These are phyloP conservation scores for Morbakka virulenta DNA, from an alignment of 30 jellyfish, hydroid and myxozoan species.

Conservation along the genomic window DNA sequence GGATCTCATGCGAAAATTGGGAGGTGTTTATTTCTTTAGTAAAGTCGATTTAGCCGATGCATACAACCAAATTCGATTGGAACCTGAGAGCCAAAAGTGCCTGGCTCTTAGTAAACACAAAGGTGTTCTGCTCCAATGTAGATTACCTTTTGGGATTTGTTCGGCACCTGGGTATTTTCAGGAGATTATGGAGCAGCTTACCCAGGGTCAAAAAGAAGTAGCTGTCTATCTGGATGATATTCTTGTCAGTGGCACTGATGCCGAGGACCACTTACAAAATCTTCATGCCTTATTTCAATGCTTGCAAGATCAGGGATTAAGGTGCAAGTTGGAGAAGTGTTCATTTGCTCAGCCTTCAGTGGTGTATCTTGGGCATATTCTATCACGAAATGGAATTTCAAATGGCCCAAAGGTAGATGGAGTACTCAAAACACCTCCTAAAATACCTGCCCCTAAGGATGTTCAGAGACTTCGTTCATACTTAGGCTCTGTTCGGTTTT, in stretches of 20 bases:
- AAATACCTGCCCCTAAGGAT: not conserved
- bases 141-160: not conserved
- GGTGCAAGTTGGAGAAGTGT: not conserved
- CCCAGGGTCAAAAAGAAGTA: too few relatives aligned
- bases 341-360: not conserved
- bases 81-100: not conserved
- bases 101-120: not conserved
- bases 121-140: not conserved
- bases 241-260: not conserved
- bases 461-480: not conserved
- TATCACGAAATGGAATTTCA: not conserved
- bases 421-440: not conserved
- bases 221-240: not conserved
- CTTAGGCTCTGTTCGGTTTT: not conserved
- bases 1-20: not conserved
- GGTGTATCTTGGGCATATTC: not conserved
- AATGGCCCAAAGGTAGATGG: not conserved
- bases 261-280: not conserved
- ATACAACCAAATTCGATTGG: not conserved
- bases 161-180: not conserved
- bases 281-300: not conserved
- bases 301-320: not conserved
- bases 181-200: not conserved
- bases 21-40: not conserved
- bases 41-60: constrained; percentile 16